These are phyloP conservation scores for Channa striata DNA, from an alignment of 2,797 vertebrate species.

Conservation along the genomic window DNA sequence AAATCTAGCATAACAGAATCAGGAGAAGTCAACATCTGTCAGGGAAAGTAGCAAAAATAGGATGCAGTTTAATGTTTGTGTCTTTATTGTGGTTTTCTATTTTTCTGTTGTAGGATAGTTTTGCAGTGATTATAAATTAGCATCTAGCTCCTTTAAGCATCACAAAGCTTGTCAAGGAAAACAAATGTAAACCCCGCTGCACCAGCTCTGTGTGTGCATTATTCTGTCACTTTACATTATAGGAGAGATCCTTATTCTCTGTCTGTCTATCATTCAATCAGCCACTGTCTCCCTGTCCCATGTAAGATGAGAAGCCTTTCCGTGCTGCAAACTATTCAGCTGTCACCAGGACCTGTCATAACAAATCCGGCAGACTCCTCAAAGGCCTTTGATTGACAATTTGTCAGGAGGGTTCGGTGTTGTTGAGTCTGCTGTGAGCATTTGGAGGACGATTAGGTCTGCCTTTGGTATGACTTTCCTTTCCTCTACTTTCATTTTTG, in stretches of 20 bases:
- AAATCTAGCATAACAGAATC: too few species aligned
- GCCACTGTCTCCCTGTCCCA: slow-evolving; percentile 35
- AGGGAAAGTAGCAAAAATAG: too few species aligned
- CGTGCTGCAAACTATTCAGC: slow-evolving; percentile 61
- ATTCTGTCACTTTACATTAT: slow-evolving; percentile 41
- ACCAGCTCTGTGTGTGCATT: slow-evolving; percentile 19
- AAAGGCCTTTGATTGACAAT: slow-evolving; percentile 66
- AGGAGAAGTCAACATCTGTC: too few species aligned
- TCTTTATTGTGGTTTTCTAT: background rate
- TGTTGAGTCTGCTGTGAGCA: slow-evolving; percentile 45
- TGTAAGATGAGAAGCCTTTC: slow-evolving; percentile 68
- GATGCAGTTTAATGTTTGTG: background rate
- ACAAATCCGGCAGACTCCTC: slow-evolving; percentile 56
- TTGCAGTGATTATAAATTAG: background rate
- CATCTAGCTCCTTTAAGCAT: background rate
- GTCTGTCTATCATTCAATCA: slow-evolving; percentile 56
- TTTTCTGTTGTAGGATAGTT: slow-evolving; percentile 5
- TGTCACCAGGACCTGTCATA: slow-evolving; percentile 70
- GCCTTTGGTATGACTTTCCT: slow-evolving; percentile 17
- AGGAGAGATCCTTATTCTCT: slow-evolving; percentile 41
- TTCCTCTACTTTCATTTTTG: slow-evolving; percentile 22
- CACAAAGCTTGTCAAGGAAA: slow-evolving; percentile 24
- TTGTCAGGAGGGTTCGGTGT: slow-evolving; percentile 42
- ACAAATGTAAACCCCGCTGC: slow-evolving; percentile 21
- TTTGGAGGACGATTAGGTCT: slow-evolving; percentile 41